Conservation (phyloP, 37 sponge, comb jelly and placozoan genomes). For the Aphrocallistes beatrix region DNA sequence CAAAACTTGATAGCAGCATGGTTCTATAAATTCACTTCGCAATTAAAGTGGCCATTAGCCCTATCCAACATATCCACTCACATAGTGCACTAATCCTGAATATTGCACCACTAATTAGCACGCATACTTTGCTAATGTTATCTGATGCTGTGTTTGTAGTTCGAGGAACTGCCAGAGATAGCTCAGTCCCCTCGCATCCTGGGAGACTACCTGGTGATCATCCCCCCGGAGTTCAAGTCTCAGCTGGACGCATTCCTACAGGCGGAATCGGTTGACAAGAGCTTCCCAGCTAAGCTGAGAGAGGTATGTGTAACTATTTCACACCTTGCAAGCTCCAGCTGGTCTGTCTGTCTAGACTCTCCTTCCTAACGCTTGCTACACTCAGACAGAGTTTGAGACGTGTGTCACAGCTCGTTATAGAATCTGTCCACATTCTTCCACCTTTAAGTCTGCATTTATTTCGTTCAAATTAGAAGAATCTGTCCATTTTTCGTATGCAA, state of each 20-base stretch:
- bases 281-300: not conserved
- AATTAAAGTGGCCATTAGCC: too few relatives aligned
- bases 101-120: too few relatives aligned
- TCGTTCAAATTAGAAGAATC: too few relatives aligned
- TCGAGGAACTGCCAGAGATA: constrained; percentile 90
- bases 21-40: too few relatives aligned
- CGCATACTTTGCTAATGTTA: too few relatives aligned
- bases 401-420: not conserved
- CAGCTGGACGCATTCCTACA: constrained; percentile 17
- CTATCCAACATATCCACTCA: too few relatives aligned
- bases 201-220: constrained; percentile 57
- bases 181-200: constrained; percentile 82
- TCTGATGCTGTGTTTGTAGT: constrained; percentile 54
- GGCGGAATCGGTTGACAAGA: not conserved
- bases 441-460: too few relatives aligned
- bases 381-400: not conserved
- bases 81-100: too few relatives aligned
- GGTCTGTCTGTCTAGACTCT: not conserved
- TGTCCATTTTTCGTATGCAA: too few relatives aligned
- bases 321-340: not conserved
- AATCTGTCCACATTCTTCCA: not conserved
- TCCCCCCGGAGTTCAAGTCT: constrained; percentile 58
- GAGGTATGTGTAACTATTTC: not conserved
- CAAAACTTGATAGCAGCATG: too few relatives aligned
- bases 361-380: constrained; percentile 15